Conservation (phyloP, 1,140 invertebrate species). For the Drosophila sucinea region DNA sequence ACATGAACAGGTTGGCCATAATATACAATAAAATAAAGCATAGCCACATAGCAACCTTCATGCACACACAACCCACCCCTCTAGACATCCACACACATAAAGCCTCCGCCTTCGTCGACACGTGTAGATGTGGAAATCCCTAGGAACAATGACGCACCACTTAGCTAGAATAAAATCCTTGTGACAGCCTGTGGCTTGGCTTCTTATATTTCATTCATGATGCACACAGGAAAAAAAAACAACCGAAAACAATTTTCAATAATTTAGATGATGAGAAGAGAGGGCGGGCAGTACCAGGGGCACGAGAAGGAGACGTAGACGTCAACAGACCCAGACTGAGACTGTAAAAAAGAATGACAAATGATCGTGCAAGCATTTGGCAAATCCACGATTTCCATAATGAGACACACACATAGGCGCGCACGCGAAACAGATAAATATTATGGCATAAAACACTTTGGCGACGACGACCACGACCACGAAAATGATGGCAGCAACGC, state of each 20-base stretch:
- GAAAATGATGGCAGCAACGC: conserved; percentile 45
- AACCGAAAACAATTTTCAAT: conserved; percentile 63
- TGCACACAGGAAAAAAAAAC: conserved; percentile 17
- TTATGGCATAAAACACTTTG: conserved; percentile 82
- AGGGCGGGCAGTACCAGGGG: background rate
- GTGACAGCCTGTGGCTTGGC: conserved; percentile 66
- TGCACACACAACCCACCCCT: background rate
- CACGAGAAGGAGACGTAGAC: conserved; percentile 15
- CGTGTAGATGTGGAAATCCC: conserved; percentile 25
- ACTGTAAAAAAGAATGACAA: conserved; percentile 78
- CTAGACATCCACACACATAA: background rate
- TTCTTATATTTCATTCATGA: conserved; percentile 78
- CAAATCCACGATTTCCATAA: conserved; percentile 81
- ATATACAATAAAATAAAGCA: conserved; percentile 19
- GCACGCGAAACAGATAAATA: conserved; percentile 61
- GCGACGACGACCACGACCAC: conserved; percentile 11
- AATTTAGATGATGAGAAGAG: conserved; percentile 45
- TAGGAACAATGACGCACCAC: conserved; percentile 52
- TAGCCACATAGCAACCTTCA: background rate
- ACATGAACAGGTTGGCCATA: background rate
- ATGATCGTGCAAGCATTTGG: conserved; percentile 81
- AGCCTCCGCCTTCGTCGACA: background rate
- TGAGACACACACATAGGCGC: conserved; percentile 48
- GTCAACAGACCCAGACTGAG: conserved; percentile 46
- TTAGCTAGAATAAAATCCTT: conserved; percentile 54